Percentiles rank a stretch among this genome's conserved stretches.
phyloP scores from a whole-genome alignment of 1,140 invertebrate genomes.

The Monomorium pharaonis region DNA sequence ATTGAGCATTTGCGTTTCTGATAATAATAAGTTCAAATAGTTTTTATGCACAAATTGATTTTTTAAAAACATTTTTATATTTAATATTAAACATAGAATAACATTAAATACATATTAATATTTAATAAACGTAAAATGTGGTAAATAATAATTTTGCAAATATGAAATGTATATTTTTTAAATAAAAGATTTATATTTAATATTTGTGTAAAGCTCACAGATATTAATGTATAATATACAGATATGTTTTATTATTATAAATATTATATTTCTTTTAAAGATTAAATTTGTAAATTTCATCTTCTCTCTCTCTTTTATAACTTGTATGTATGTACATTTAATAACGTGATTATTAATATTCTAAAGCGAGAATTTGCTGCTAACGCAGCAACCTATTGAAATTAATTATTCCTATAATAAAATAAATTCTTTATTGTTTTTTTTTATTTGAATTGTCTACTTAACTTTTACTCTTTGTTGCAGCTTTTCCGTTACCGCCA shows the following conservation, averaged over 20 bases:
- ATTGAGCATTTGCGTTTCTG: neutral
- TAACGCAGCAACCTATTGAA: neutral
- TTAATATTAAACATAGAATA: neutral
- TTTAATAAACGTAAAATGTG: neutral
- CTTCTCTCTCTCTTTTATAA: neutral
- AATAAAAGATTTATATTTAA: neutral
- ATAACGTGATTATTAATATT: neutral
- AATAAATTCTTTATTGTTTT: neutral
- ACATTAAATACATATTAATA: neutral
- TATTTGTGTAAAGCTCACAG: neutral
- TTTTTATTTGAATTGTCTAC: neutral
- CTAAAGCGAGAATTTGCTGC: neutral
- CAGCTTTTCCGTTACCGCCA: slow-evolving; percentile 75
- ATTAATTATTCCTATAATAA: neutral
- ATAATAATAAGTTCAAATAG: neutral
- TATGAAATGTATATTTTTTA: neutral
- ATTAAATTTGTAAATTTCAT: neutral
- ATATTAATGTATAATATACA: too few relatives aligned
- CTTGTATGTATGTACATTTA: neutral
- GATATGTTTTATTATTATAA: too few relatives aligned
- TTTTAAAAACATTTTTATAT: neutral
- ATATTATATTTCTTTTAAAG: neutral
- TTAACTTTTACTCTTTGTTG: slow-evolving; percentile 66
- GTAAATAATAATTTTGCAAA: neutral
- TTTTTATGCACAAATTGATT: neutral